These are phyloP conservation scores for Sturnus vulgaris DNA, from an alignment of 2,113 vertebrate species.

Conservation along the genomic window DNA sequence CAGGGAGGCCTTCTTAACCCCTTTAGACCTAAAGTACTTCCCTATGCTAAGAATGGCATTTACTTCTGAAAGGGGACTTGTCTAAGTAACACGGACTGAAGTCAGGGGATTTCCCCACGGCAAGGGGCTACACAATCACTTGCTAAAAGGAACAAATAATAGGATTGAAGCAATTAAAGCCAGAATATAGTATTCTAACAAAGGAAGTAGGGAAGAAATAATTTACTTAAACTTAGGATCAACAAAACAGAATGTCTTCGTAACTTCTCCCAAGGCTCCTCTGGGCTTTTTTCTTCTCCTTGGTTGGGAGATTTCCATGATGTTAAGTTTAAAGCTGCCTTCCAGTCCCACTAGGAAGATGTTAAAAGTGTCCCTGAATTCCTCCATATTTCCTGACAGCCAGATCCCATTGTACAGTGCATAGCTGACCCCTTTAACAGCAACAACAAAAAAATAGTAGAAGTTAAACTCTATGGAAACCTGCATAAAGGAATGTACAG, in stretches of 20 bases:
- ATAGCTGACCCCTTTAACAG: slow-evolving; percentile 68
- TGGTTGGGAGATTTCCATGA: slow-evolving; percentile 16
- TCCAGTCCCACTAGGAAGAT: slow-evolving; percentile 20
- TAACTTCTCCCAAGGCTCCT: background rate
- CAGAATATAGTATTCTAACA: slow-evolving; percentile 54
- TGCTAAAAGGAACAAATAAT: slow-evolving; percentile 60
- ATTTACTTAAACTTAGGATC: slow-evolving; percentile 9
- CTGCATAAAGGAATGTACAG: slow-evolving; percentile 70
- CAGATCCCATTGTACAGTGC: slow-evolving; percentile 52
- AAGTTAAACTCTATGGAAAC: slow-evolving; percentile 73
- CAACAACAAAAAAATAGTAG: slow-evolving; percentile 39
- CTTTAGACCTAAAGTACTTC: slow-evolving; percentile 77
- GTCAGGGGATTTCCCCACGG: slow-evolving; percentile 62
- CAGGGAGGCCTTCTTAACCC: slow-evolving; percentile 87
- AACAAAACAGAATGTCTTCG: background rate
- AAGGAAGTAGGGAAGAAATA: slow-evolving; percentile 14
- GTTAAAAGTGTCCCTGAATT: slow-evolving; percentile 57
- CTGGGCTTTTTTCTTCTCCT: background rate
- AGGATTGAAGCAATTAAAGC: slow-evolving; percentile 69
- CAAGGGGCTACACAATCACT: slow-evolving; percentile 58
- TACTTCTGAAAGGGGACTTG: slow-evolving; percentile 69
- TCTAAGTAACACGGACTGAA: slow-evolving; percentile 51
- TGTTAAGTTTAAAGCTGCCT: background rate
- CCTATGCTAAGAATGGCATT: slow-evolving; percentile 76
- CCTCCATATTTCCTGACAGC: slow-evolving; percentile 53